Base-by-base conservation (phyloP, 1,140 invertebrate species). In the Bilobella aurantiaca region DNA sequence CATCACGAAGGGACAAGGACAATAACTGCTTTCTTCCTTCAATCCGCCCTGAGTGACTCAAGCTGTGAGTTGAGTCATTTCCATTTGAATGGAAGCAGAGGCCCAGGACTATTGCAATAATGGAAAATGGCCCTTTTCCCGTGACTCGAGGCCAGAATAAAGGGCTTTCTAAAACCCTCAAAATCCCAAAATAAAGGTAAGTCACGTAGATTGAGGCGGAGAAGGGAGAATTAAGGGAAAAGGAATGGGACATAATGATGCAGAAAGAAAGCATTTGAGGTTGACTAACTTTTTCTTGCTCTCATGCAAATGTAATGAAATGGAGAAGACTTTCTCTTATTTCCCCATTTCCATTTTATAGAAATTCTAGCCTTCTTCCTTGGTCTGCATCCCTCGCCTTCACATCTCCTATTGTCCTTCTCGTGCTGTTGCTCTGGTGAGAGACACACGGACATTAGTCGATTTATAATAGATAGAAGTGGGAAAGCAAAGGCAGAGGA, bases 241-340 rank as follows among this genome's bases (percentile, higher is more conserved):
- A 28, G 42, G 23, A 30, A 31, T 21, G 62, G 63, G 23, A 42
- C 56, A 68, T 64, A 68, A 68, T 63, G 66, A 63, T 63, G 56
- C 66, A 64, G 66, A 68, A 63, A 68, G 62, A 58, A 59, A 58
- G 47, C 31, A 58, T 68, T 68, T 64, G 62, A 62, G 65, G 59
- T 66, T 59, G 65, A 58, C 58, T 62, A 67, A 67, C 46, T 67
- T 67, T 67, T 56, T 62, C 61, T 49, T 67, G 31, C 29, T 63
- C 53, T 53, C 47, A 18, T n/a, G n/a, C n/a, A n/a, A n/a, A n/a
- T n/a, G n/a, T n/a, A n/a, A n/a, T n/a, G n/a, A n/a, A n/a, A n/a
- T n/a, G n/a, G n/a, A n/a, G n/a, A n/a, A n/a, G n/a, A n/a, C n/a
- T n/a, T n/a, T n/a, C n/a, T n/a, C n/a, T n/a, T n/a, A n/a, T n/a